These are phyloP conservation scores for Eledona agricola DNA, from an alignment of 2,888 invertebrate genomes.

Conservation along the genomic window DNA sequence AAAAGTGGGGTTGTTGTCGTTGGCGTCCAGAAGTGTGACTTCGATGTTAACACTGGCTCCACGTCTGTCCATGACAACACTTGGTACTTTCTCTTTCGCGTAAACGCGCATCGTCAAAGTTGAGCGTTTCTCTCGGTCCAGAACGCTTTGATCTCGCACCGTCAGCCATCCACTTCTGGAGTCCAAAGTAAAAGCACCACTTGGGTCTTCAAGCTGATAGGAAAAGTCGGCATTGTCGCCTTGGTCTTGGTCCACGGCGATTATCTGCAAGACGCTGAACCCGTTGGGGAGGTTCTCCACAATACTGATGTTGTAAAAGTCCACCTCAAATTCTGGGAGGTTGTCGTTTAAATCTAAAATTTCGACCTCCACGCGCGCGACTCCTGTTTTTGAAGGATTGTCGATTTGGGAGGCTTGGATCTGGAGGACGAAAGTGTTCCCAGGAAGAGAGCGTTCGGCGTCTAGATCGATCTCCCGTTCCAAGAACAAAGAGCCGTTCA, in stretches of 20 bases:
- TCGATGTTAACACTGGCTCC: conserved; percentile 75
- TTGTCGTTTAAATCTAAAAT: conserved; percentile 84
- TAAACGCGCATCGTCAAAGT: conserved; percentile 79
- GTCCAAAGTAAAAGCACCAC: conserved; percentile 83
- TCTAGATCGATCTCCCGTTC: conserved; percentile 86
- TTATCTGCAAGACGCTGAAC: conserved; percentile 73
- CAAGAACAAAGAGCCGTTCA: conserved; percentile 79
- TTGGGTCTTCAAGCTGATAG: conserved; percentile 78
- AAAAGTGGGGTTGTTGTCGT: conserved; percentile 90
- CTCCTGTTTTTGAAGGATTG: conserved; percentile 78
- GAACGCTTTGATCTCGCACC: conserved; percentile 73
- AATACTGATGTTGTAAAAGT: conserved; percentile 90
- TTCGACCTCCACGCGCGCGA: conserved; percentile 78
- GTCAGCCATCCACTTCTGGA: conserved; percentile 86
- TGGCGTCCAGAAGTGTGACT: conserved; percentile 85
- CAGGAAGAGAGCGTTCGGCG: conserved; percentile 73
- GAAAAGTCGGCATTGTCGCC: conserved; percentile 86
- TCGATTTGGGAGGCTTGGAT: conserved; percentile 83
- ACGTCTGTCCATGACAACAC: conserved; percentile 68
- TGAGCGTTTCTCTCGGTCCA: conserved; percentile 82
- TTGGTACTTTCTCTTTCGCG: conserved; percentile 79
- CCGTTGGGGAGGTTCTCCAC: conserved; percentile 91
- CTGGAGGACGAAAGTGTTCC: conserved; percentile 80
- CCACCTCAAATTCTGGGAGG: conserved; percentile 86
- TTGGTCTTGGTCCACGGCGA: conserved; percentile 83